These are phyloP conservation scores for Metalampra italica DNA, from an alignment of 2,888 invertebrate genomes.

Conservation along the genomic window DNA sequence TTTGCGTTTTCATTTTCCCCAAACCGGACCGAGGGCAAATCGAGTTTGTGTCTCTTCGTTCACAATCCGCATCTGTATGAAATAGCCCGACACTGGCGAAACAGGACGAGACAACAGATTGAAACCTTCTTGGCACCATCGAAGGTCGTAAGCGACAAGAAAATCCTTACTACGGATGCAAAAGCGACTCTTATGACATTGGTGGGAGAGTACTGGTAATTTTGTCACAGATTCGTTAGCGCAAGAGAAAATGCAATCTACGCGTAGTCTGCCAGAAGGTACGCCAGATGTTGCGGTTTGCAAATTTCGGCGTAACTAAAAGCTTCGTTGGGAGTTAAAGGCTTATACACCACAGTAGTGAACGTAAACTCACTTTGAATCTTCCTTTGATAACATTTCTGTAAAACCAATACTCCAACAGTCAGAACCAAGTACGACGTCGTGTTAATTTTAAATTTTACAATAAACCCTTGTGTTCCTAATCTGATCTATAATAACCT, in stretches of 20 bases:
- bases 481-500: too few relatives aligned
- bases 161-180: neutral
- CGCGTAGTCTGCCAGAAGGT: conserved; percentile 53
- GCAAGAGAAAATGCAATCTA: conserved; percentile 64
- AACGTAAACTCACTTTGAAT: neutral
- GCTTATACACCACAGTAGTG: conserved; percentile 15
- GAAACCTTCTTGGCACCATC: conserved; percentile 41
- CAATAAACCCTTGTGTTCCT: too few relatives aligned
- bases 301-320: conserved; percentile 69
- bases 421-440: too few relatives aligned
- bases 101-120: conserved; percentile 70
- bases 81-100: conserved; percentile 60
- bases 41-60: conserved; percentile 57
- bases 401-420: too few relatives aligned
- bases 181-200: conserved; percentile 2
- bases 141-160: conserved; percentile 45
- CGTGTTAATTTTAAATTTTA: too few relatives aligned
- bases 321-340: conserved; percentile 53
- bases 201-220: conserved; percentile 2
- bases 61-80: conserved; percentile 63
- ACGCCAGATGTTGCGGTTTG: conserved; percentile 72
- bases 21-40: conserved; percentile 50
- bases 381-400: too few relatives aligned
- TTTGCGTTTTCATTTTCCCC: conserved; percentile 53
- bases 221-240: conserved; percentile 23